Percentiles rank a stretch among this genome's conserved stretches.
Evolutionary conservation across 2,888 invertebrate species (phyloP).

Genomic region (Argyra leucocephala): DNA sequence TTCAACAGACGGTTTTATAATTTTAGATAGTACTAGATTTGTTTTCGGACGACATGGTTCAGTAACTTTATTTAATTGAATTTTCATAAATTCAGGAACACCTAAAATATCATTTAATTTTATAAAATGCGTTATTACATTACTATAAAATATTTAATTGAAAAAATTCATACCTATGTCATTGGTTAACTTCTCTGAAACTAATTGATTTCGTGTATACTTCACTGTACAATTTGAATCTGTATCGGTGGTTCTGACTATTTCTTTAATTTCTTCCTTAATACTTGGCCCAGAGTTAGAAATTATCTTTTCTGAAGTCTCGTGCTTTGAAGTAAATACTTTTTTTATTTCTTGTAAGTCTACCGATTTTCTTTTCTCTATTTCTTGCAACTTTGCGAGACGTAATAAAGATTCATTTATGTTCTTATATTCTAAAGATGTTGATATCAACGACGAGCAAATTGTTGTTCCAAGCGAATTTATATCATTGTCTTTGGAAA

Average conservation of each 20-base stretch:
- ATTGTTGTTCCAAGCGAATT: neutral
- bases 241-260: neutral
- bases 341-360: neutral
- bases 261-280: neutral
- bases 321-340: neutral
- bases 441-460: neutral
- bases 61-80: constrained; percentile 58
- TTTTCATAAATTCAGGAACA: constrained; percentile 60
- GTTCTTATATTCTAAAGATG: neutral
- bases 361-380: neutral
- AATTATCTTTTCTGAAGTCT: neutral
- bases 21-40: constrained; percentile 57
- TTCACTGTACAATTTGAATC: neutral
- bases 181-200: neutral
- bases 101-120: constrained; percentile 21
- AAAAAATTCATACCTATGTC: neutral
- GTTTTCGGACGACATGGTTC: constrained; percentile 52
- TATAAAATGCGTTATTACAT: neutral
- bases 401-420: neutral
- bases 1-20: constrained; percentile 31
- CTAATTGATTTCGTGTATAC: neutral
- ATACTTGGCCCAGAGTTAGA: neutral
- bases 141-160: neutral
- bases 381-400: neutral
- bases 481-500: neutral